A percentile compares a stretch with the other conserved stretches of the same genome.
Evolutionary conservation across 2,797 vertebrate species (phyloP).

Genomic region (Hafferia zeledoni): DNA sequence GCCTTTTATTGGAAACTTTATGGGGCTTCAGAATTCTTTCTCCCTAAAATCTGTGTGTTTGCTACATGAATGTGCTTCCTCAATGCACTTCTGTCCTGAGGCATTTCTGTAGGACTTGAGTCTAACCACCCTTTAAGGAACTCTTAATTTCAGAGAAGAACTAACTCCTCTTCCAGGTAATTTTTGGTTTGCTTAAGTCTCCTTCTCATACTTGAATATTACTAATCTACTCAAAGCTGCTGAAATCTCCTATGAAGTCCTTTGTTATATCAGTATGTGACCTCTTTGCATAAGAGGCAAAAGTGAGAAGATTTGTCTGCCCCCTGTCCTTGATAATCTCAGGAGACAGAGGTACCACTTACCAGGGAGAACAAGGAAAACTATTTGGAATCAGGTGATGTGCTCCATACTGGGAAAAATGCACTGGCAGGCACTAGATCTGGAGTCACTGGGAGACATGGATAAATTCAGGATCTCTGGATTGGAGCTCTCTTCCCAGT

Average conservation of each 20-base stretch:
- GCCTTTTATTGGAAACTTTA: background rate
- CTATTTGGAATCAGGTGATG: background rate
- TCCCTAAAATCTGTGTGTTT: background rate
- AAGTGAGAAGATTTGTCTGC: background rate
- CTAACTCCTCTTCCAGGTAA: background rate
- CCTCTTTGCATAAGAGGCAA: background rate
- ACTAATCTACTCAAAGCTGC: background rate
- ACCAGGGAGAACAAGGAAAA: background rate
- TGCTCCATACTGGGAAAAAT: background rate
- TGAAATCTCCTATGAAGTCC: background rate
- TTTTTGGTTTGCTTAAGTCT: background rate
- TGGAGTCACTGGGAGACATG: background rate
- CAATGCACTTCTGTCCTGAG: background rate
- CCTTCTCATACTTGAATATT: background rate
- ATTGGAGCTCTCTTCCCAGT: background rate
- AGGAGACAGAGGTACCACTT: background rate
- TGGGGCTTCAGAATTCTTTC: background rate
- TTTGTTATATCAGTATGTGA: background rate
- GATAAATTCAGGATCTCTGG: background rate
- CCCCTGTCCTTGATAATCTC: background rate
- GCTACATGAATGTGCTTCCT: background rate
- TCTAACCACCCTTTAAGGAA: background rate
- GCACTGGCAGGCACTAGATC: background rate
- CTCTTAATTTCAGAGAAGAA: background rate
- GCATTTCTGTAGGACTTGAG: background rate